Conservation (phyloP, 1,140 invertebrate genomes). For the Cephus cinctus region DNA sequence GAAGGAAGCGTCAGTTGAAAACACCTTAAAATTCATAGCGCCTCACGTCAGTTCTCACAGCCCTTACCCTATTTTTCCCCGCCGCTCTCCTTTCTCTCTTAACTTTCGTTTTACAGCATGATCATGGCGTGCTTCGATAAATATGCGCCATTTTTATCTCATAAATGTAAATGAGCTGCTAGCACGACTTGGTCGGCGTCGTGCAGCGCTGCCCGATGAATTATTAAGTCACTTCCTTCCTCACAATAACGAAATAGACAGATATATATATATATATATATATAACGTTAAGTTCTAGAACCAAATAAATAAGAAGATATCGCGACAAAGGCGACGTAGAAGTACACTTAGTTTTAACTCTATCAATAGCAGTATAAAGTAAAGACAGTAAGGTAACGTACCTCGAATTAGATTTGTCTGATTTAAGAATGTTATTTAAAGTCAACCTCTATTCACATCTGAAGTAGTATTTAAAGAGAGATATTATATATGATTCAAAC, state of each 20-base stretch:
- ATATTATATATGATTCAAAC: too few species aligned
- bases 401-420: too few species aligned
- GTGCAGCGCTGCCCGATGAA: constrained; percentile 5
- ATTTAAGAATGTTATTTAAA: too few species aligned
- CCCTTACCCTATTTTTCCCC: neutral
- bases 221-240: constrained; percentile 5
- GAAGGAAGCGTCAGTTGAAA: neutral
- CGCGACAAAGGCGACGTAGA: neutral
- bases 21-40: neutral
- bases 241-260: constrained; percentile 4
- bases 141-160: constrained; percentile 12
- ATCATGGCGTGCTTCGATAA: constrained; percentile 3
- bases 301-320: constrained; percentile 3
- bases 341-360: too few species aligned
- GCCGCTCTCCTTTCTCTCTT: neutral
- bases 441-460: too few species aligned
- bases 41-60: neutral
- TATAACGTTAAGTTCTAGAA: neutral
- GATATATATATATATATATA: neutral
- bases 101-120: constrained; percentile 3
- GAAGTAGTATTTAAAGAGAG: too few species aligned
- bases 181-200: neutral
- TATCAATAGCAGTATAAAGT: too few species aligned
- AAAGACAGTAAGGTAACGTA: too few species aligned
- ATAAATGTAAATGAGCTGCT: constrained; percentile 12